A percentile compares a stretch with the other conserved stretches of the same genome.
phyloP scores from a whole-genome alignment of 2,797 vertebrate genomes.

The Cygnus olor region DNA sequence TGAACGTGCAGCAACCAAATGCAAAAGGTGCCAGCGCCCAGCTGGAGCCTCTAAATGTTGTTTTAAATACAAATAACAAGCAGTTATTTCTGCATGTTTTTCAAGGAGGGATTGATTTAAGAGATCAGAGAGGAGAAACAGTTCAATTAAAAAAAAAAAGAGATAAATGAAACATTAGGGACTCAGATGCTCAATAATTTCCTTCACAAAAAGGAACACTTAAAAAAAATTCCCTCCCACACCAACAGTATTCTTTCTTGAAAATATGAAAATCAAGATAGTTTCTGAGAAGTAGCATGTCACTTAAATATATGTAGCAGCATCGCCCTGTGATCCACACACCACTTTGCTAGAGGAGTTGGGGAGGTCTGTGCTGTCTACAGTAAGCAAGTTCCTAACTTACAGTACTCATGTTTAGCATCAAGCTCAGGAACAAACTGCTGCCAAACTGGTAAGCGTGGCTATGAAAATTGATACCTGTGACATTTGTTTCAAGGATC shows the following conservation, averaged over 20 bases:
- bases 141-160: not conserved
- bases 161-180: not conserved
- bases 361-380: constrained; percentile 12
- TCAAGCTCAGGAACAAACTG: constrained; percentile 49
- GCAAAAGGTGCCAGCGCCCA: not conserved
- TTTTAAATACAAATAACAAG: not conserved
- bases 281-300: constrained; percentile 11
- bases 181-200: not conserved
- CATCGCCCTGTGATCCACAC: not conserved
- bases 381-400: constrained; percentile 28
- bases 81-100: not conserved
- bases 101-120: not conserved
- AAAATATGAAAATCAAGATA: not conserved
- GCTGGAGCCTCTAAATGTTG: not conserved
- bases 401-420: constrained; percentile 41
- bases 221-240: not conserved
- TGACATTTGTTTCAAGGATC: constrained; percentile 48
- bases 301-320: not conserved
- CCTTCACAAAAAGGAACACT: not conserved
- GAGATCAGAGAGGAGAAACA: constrained; percentile 3
- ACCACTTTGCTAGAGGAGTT: constrained; percentile 12
- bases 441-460: constrained; percentile 39
- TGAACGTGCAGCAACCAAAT: not conserved
- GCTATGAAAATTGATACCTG: constrained; percentile 30
- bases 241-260: not conserved